Evolutionary conservation across 2,888 invertebrate species (phyloP).

Genomic region (Oscheius sp.): DNA sequence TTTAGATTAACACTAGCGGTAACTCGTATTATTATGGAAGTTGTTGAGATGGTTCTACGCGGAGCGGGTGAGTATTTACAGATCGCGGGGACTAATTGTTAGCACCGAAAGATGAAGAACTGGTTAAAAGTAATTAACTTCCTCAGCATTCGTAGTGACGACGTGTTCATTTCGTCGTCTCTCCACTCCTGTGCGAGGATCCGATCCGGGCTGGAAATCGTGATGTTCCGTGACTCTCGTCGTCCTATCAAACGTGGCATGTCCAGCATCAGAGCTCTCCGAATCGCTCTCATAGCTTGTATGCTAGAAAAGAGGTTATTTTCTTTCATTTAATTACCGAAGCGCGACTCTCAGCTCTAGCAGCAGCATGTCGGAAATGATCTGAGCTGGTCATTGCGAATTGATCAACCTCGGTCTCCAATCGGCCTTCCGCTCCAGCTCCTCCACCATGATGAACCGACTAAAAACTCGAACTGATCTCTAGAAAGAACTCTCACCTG

Average conservation of each 20-base stretch:
- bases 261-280: conserved; percentile 45
- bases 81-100: not conserved
- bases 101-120: conserved; percentile 15
- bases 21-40: conserved; percentile 26
- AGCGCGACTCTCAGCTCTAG: conserved; percentile 26
- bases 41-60: conserved; percentile 2
- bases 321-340: conserved; percentile 27
- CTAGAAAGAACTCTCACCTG: conserved; percentile 25
- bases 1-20: conserved; percentile 4
- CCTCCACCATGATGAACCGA: conserved; percentile 19
- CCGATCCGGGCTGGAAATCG: conserved; percentile 57
- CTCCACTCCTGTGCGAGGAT: conserved; percentile 55
- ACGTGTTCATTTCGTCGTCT: conserved; percentile 50
- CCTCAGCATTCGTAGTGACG: conserved; percentile 56
- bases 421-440: not conserved
- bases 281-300: conserved; percentile 45
- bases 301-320: not conserved
- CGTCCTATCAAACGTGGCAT: conserved; percentile 47
- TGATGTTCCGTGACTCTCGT: conserved; percentile 49
- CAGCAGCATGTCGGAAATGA: conserved; percentile 49
- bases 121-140: conserved; percentile 57
- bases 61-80: not conserved
- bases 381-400: conserved; percentile 56
- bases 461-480: not conserved
- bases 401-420: conserved; percentile 55